Base-by-base conservation (phyloP, 2,888 invertebrate genomes). In the Aphodius sticticus region DNA sequence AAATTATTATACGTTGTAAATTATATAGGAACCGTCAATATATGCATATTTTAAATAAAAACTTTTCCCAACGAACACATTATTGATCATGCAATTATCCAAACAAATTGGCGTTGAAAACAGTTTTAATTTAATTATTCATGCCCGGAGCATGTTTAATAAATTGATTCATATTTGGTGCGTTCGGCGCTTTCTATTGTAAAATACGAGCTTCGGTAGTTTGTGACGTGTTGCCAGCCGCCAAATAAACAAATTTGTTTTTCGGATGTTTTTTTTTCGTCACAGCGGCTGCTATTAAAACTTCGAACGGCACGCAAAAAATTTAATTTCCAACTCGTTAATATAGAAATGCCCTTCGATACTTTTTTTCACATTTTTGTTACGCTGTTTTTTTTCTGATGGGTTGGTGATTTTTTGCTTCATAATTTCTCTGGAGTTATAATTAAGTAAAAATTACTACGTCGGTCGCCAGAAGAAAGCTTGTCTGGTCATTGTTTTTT, bases 71-170 rank as follows among this genome's bases (percentile, higher is more conserved):
- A 7, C 53, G 6, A 53, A 9, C 1, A 53, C 53, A 53, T 53
- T 53, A 53, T 53, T 53, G 7, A 12, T 53, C 0, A 3, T 53
- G 12, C 53, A 53, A 53, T 53, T 53, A 53, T 2, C 53, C 7
- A 53, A 53, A 7, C 53, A 12, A 9, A 53, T 53, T 9, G 6
- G 12, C 9, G 9, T 12, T 5, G 53, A 53, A 2, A 53, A 53
- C 53, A 53, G 53, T 53, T 53, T 53, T 53, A 53, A 53, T 53
- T 53, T 53, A 53, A 53, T 53, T 53, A 53, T 53, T 53, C 53
- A 12, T 53, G 53, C 53, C 53, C 1, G 53, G 53, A 53, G 12
- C 53, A 53, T 53, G 53, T 53, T 12, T 3, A 53, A 9, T 53
- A 53, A 53, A 53, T 53, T 53, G 12, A 53, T 5, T 53, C 53